A percentile compares a stretch with the other conserved stretches of the same genome.
Conservation (phyloP, 2,888 invertebrate genomes). For the Mimas tiliae region DNA sequence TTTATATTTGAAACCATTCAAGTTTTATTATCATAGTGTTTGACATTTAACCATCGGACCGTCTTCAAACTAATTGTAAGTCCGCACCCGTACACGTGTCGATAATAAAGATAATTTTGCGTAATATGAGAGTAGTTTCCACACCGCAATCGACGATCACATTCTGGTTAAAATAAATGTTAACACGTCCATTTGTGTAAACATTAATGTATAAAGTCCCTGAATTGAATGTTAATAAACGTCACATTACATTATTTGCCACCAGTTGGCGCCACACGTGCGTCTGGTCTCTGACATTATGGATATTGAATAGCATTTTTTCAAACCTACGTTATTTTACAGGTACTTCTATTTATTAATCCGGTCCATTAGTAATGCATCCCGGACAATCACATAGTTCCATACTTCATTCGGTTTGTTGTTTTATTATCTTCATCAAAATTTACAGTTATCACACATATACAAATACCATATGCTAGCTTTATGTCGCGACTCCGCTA, state of each 20-base stretch:
- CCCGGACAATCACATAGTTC: no score
- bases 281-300: slow-evolving; percentile 20
- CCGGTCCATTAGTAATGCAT: no score
- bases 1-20: no score
- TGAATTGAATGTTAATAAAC: slow-evolving; percentile 14
- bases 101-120: slow-evolving; percentile 4
- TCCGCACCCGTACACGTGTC: neutral
- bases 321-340: neutral
- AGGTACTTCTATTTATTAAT: no score
- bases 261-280: slow-evolving; percentile 16
- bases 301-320: slow-evolving; percentile 1
- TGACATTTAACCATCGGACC: no score
- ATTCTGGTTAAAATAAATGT: slow-evolving; percentile 13
- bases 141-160: slow-evolving; percentile 3
- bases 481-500: no score
- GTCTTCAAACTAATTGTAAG: neutral
- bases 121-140: neutral
- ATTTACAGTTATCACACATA: no score
- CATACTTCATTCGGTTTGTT: no score
- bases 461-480: no score
- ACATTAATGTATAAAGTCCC: slow-evolving; percentile 8
- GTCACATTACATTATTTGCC: neutral
- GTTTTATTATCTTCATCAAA: no score
- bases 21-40: no score
- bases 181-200: slow-evolving; percentile 1